Evolutionary conservation across 2,113 vertebrate species (phyloP), one percentile per base, ranked within the genome.

Genomic region (Ophiodon elongatus): DNA sequence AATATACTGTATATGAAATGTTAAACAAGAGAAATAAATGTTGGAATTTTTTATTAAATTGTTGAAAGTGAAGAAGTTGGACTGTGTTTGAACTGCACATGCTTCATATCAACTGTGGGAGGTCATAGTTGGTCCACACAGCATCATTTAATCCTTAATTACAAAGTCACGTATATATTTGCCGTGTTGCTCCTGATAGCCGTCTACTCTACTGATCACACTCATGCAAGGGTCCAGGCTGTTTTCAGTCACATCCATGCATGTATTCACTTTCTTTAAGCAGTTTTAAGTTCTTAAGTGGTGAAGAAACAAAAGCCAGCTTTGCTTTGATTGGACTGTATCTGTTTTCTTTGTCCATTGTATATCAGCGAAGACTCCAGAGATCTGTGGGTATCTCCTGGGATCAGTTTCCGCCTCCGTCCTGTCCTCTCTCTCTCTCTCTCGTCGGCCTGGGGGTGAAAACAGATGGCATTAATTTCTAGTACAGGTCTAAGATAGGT

Each of bases 11-110:
- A 94, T 88, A 91, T 93, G 93, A 94, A 93, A 94, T 94, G 92
- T 93, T 92, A 85, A 94, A 91, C 17, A 45, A 92, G 79, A 92
- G 54, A 88, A 80, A 90, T 76, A 92, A 69, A 71, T 91, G 90
- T 92, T 91, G 92, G 78, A 17, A 91, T 95, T 96, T 96, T 96
- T 74, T 95, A 95, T 92, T 96, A 95, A 96, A 96, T 94, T 94
- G 89, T 92, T 95, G 76, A 85, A 86, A 88, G 75, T n/a, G 0
- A 23, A 21, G 17, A 11, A 1, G 50, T 47, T 43, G 5, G 14
- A 8, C 57, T 71, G 21, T 72, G 77, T 86, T 85, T 83, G 6
- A 70, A 4, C 5, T 27, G 17, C 37, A 54, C 17, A 19, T 5
- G 23, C 9, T 27, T 52, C 19, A 39, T 69, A 17, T n/a, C 8